Base-by-base conservation (phyloP, 2,888 invertebrate genomes). In the Vannuccia rotundouncinata region DNA sequence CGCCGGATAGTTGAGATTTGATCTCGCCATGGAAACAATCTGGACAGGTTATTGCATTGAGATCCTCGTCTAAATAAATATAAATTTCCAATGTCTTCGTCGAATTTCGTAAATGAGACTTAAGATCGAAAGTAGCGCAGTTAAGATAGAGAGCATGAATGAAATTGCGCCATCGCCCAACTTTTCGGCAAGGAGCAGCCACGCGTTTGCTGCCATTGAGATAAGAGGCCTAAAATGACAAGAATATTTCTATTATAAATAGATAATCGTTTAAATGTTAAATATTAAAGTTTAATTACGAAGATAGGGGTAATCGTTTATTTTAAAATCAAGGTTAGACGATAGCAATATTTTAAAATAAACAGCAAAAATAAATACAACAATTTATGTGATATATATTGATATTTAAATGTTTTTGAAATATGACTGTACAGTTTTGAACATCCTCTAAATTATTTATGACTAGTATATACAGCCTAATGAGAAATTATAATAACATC, bases 131-230 rank as follows among this genome's bases (percentile, higher is more conserved):
- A 0, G 80, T 81, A 22, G 60, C 31, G 60, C 81, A 81, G 74
- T 81, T 81, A 0, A 81, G 81, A 79, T 74, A 81, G 28, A 31
- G 29, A 28, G 81, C 80, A 27, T 81, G 81, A 10, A 30, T 81
- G 17, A 81, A 80, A 28, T 60, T 29, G 25, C 74, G 66, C 78
- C 78, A 81, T 13, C 27, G 22, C 5, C 81, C 81, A 1, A 28
- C 29, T 1, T 31, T 30, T 17, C 45, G 29, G 31, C 80, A 80
- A 25, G 77, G 74, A 1, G 31, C 74, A 1, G 80, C 74, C n/a
- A 77, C 27, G 1, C 74, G 59, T 27, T 45, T 30, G 27, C 74
- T 45, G n/a, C 80, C 80, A 31, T 78, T 27, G 2, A 80, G 31
- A 27, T 31, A 80, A 2, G 76, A 13, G 17, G 75, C 31, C 80